Evolutionary conservation across 2,113 vertebrate species (phyloP).

Genomic region (Myotis davidii): DNA sequence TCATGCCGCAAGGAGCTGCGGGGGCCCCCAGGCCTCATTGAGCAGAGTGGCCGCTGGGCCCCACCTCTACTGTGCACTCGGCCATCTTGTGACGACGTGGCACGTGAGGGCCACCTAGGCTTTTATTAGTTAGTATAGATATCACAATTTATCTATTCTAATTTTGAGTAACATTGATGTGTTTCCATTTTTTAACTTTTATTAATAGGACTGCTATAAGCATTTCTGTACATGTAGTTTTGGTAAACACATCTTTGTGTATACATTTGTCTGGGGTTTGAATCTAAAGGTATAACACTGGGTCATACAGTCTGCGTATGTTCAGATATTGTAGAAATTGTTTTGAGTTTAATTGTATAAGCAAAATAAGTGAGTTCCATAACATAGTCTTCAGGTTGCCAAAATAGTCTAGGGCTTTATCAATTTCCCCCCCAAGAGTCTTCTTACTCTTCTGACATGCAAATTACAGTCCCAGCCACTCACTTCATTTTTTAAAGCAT

Average conservation of each 20-base stretch:
- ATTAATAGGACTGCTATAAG: background rate
- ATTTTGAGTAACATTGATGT: background rate
- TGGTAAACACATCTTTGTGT: background rate
- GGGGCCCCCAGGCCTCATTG: too few species aligned
- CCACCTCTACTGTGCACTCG: too few species aligned
- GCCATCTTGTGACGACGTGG: too few species aligned
- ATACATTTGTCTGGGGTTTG: background rate
- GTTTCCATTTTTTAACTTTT: background rate
- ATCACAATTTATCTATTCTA: background rate
- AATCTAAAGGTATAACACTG: background rate
- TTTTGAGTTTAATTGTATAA: background rate
- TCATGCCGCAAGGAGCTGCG: too few species aligned
- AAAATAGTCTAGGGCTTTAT: background rate
- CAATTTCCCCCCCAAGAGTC: background rate
- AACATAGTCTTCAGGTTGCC: background rate
- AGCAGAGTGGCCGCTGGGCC: too few species aligned
- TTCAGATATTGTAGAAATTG: conserved; percentile 6
- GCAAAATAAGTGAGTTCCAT: background rate
- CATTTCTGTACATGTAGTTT: background rate
- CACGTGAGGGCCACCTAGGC: too few species aligned
- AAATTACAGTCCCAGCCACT: background rate
- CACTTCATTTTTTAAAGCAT: background rate
- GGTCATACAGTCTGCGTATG: background rate
- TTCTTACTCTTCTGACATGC: background rate
- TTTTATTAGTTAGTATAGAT: too few species aligned